Percentiles rank a stretch among this genome's conserved stretches.
Evolutionary conservation across 2,888 invertebrate species (phyloP).

Genomic region (Tipula lateralis): DNA sequence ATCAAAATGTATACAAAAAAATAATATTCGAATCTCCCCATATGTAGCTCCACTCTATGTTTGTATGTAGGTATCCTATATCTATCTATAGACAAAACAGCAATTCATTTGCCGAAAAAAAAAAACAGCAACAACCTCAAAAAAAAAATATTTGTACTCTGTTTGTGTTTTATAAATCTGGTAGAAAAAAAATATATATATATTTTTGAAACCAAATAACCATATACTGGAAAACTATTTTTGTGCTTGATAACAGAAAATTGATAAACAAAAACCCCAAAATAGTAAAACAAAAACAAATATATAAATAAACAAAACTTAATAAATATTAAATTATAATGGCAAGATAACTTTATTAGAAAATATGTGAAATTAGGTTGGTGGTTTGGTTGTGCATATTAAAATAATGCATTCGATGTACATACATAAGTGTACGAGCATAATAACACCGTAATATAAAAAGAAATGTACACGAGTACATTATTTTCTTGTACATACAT

Average conservation of each 20-base stretch:
- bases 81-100: not conserved
- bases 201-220: not conserved
- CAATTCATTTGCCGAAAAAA: not conserved
- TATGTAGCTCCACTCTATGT: not conserved
- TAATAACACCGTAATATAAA: not conserved
- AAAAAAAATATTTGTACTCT: not conserved
- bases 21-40: not conserved
- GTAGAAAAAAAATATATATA: not conserved
- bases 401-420: not conserved
- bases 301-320: not conserved
- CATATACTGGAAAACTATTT: not conserved
- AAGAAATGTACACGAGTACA: not conserved
- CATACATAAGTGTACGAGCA: no score
- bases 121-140: not conserved
- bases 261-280: not conserved
- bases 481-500: not conserved
- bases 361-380: not conserved
- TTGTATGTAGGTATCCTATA: not conserved
- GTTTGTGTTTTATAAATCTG: not conserved
- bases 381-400: not conserved
- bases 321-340: conserved; percentile 5
- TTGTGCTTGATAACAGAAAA: not conserved
- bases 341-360: not conserved
- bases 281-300: not conserved
- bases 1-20: conserved; percentile 5